Evolutionary conservation across 2,888 invertebrate species (phyloP).

Genomic region (Polia nebulosa): DNA sequence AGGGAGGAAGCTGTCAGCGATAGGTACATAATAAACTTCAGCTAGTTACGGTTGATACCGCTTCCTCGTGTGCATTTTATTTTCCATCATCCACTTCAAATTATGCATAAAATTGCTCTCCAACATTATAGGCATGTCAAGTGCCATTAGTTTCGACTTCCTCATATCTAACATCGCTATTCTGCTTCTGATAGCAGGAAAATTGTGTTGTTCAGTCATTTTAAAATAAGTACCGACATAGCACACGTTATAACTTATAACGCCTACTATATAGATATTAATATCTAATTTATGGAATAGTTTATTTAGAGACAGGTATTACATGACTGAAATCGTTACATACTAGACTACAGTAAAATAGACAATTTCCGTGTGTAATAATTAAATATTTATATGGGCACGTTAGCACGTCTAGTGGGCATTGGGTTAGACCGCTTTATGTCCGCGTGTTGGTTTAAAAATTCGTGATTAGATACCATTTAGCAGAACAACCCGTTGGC

Average conservation of each 20-base stretch:
- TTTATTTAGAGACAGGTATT: conserved; percentile 29
- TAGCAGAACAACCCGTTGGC: conserved; percentile 30
- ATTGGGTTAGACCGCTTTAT: conserved; percentile 25
- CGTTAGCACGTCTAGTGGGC: conserved; percentile 29
- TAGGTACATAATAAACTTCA: conserved; percentile 24
- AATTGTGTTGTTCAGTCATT: conserved; percentile 51
- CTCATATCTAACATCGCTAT: conserved; percentile 53
- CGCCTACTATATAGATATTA: conserved; percentile 1
- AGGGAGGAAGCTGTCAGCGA: not conserved
- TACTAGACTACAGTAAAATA: conserved; percentile 26
- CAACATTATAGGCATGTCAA: conserved; percentile 47
- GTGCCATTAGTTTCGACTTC: conserved; percentile 55
- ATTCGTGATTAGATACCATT: conserved; percentile 45
- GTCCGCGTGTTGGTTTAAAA: conserved; percentile 43
- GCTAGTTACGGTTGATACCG: conserved; percentile 16
- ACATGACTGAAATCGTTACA: conserved; percentile 1
- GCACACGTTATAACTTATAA: not conserved
- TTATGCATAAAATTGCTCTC: conserved; percentile 51
- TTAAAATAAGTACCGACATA: conserved; percentile 31
- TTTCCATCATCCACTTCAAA: conserved; percentile 39
- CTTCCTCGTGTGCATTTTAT: conserved; percentile 42
- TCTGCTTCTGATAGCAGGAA: conserved; percentile 55
- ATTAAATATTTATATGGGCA: conserved; percentile 39
- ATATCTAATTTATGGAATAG: conserved; percentile 1
- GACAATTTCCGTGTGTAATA: conserved; percentile 47